Conservation (phyloP, 1,140 invertebrate genomes). For the Rhysida immarginata region DNA sequence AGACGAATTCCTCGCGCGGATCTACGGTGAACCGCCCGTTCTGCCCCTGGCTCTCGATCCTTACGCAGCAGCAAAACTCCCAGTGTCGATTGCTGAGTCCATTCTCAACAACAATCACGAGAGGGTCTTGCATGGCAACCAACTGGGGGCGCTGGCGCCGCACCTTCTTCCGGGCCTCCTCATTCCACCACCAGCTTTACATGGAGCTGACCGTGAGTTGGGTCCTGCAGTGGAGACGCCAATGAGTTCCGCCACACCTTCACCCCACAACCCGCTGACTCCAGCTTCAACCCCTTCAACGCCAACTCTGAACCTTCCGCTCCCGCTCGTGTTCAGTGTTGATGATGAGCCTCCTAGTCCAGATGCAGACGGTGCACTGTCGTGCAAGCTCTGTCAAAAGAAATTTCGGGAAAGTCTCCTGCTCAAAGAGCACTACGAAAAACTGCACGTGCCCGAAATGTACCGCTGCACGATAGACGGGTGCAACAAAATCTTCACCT, state of each 20-base stretch:
- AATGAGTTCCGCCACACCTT: constrained; percentile 33
- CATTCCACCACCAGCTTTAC: constrained; percentile 11
- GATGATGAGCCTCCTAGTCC: constrained; percentile 20
- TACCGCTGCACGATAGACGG: constrained; percentile 60
- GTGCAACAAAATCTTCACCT: constrained; percentile 66
- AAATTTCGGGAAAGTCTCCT: constrained; percentile 40
- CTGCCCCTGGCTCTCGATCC: constrained; percentile 37
- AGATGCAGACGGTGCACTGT: constrained; percentile 41
- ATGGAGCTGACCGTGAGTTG: constrained; percentile 10
- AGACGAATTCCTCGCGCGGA: constrained; percentile 63
- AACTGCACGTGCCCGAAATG: constrained; percentile 49
- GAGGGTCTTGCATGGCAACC: constrained; percentile 24
- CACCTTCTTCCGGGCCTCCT: not conserved
- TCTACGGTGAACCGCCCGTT: constrained; percentile 54
- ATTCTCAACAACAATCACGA: constrained; percentile 30
- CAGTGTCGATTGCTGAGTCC: constrained; percentile 26
- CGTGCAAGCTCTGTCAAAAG: constrained; percentile 47
- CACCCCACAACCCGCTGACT: constrained; percentile 25
- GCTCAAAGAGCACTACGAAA: constrained; percentile 49
- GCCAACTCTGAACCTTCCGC: not conserved
- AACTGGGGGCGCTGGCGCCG: constrained; percentile 3
- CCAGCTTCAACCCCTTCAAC: constrained; percentile 30
- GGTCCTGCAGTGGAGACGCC: constrained; percentile 15
- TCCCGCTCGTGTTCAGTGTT: constrained; percentile 15
- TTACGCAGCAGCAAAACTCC: constrained; percentile 31